phyloP scores from a whole-genome alignment of 2,113 vertebrate genomes.

The Pica pica region DNA sequence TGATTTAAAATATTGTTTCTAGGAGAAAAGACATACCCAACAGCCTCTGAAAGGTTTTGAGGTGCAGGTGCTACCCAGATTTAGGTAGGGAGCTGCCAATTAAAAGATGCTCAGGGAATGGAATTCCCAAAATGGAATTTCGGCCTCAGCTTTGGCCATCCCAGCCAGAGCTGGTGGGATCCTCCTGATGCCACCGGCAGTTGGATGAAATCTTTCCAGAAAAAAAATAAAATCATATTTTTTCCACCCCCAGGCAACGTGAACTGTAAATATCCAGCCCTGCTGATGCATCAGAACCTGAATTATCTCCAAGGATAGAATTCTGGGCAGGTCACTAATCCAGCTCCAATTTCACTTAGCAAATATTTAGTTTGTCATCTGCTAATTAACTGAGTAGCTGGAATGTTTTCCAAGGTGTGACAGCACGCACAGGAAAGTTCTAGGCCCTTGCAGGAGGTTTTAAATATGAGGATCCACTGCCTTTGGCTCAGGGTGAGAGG shows the following conservation, averaged over 20 bases:
- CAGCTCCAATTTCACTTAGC: constrained; percentile 19
- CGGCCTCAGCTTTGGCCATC: background rate
- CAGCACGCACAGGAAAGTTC: constrained; percentile 5
- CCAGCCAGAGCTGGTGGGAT: background rate
- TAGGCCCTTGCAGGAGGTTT: background rate
- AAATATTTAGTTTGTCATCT: constrained; percentile 31
- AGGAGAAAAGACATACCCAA: background rate
- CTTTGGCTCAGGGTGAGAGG: background rate
- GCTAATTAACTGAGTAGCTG: constrained; percentile 37
- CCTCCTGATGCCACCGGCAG: background rate
- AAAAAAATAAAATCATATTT: background rate
- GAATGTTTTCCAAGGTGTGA: background rate
- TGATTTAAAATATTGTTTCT: background rate
- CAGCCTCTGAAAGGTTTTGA: background rate
- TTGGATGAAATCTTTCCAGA: background rate
- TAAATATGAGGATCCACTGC: background rate
- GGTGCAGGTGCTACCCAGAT: background rate
- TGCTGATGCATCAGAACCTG: background rate
- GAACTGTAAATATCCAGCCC: background rate
- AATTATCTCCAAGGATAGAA: background rate
- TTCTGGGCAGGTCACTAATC: background rate
- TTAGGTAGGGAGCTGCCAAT: background rate
- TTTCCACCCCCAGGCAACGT: background rate
- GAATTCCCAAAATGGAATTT: background rate
- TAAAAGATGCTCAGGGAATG: background rate